Conservation (phyloP, 2,113 vertebrate species). For the Neolamprologus kungweensis region DNA sequence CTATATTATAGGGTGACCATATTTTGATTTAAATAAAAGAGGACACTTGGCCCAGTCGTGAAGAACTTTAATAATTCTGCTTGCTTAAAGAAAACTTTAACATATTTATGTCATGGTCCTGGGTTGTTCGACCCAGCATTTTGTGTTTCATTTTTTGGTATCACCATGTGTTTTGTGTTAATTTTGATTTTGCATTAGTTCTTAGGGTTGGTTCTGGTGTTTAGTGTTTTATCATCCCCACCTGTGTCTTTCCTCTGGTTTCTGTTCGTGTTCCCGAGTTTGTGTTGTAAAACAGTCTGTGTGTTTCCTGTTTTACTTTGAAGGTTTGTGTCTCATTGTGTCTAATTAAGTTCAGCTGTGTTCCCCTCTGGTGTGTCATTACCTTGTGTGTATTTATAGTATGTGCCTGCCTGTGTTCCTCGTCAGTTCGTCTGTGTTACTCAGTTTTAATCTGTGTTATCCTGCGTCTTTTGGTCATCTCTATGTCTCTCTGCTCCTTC, state of each 20-base stretch:
- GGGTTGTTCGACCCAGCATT: accelerated
- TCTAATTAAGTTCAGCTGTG: not conserved
- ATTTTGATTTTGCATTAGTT: not conserved
- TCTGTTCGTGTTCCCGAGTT: not conserved
- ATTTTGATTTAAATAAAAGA: not conserved
- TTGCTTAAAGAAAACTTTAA: not conserved
- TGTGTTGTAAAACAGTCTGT: not conserved
- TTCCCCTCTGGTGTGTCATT: not conserved
- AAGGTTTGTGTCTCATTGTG: not conserved
- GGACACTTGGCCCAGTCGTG: not conserved
- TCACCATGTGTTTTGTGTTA: not conserved
- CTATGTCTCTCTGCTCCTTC: not conserved
- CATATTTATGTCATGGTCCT: not conserved
- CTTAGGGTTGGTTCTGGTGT: not conserved
- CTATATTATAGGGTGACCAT: accelerated
- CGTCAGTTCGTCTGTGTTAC: not conserved
- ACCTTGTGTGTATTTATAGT: not conserved
- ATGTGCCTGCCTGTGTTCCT: not conserved
- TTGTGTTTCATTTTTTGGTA: not conserved
- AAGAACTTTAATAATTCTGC: not conserved
- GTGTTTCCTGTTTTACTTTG: not conserved
- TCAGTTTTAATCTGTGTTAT: not conserved
- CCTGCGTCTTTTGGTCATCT: not conserved
- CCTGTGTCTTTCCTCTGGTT: accelerated
- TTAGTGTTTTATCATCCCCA: not conserved